These are phyloP conservation scores for Akabosia matsudoensis DNA, from an alignment of 1,140 invertebrate genomes.

Conservation along the genomic window DNA sequence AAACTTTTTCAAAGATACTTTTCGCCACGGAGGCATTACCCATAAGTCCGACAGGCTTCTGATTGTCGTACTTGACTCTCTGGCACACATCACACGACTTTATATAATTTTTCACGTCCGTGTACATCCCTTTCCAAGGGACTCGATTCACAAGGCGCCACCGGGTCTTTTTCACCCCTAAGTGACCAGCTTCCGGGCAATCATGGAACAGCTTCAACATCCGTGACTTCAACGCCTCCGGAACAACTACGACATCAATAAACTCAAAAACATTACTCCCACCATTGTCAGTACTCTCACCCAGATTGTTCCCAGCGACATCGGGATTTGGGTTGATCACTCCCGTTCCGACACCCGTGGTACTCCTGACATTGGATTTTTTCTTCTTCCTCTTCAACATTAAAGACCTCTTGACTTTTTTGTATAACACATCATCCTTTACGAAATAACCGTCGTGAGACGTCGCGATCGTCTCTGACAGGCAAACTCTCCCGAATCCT, in stretches of 20 bases:
- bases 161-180: conserved; percentile 25
- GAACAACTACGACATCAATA: background rate
- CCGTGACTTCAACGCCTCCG: background rate
- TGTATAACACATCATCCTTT: background rate
- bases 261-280: background rate
- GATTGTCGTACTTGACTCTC: background rate
- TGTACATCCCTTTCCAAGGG: conserved; percentile 27
- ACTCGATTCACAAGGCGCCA: conserved; percentile 7
- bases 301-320: background rate
- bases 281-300: background rate
- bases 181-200: conserved; percentile 15
- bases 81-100: conserved; percentile 29
- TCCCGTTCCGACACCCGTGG: background rate
- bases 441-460: background rate
- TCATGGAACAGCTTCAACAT: conserved; percentile 21
- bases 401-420: background rate
- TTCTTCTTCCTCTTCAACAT: background rate
- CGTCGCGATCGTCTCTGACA: background rate
- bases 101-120: conserved; percentile 29
- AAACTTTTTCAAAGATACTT: conserved; percentile 33
- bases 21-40: background rate
- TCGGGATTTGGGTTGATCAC: background rate
- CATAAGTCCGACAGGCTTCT: background rate
- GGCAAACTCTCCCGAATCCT: background rate
- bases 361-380: background rate